Base-by-base conservation (phyloP, 2,113 vertebrate species). In the Benitochromis conjunctus region DNA sequence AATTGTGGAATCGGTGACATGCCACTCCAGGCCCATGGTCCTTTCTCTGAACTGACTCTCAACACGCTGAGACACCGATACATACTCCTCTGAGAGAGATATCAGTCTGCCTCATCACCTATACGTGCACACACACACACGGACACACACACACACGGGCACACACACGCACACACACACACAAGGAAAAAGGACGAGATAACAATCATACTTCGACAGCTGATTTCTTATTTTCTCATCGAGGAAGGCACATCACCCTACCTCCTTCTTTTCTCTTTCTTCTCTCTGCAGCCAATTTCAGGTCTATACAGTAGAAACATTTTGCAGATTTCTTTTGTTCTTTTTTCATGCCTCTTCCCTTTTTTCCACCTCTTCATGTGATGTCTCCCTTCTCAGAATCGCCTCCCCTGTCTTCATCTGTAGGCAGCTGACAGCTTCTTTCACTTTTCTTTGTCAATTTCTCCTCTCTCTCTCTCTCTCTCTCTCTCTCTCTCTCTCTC, bases 351-450 rank as follows among this genome's bases (percentile, higher is more conserved):
- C 81, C 87, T 86, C 91, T 88, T 74, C 89, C 82, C 86, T 89
- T 87, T 93, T 88, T 86, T 84, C 80, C 46, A 36, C 64, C 83
- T 64, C 64, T 80, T 66, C 86, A 93, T 91, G 82, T 86, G 80
- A 92, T 87, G 82, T 88, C 94, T 93, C 93, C 92, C 90, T 87
- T 71, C 93, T 94, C 91, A 83, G 86, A 95, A 93, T 95, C 90
- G 54, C 91, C 96, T 97, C 96, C 96, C 94, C 94, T 92, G 94
- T 97, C 96, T 97, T 97, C 94, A 95, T 97, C 97, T 98, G 96
- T 96, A 97, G 97, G 97, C 97, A 97, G 96, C 97, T 98, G 97
- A 98, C 97, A 98, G 97, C 97, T 98, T 98, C 97, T 98, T 98
- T 98, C 96, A 97, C 96, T 97, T 97, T 97, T 97, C 97, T 97